Evolutionary conservation across 1,140 invertebrate genomes (phyloP).

Genomic region (Drosophila neocordata): DNA sequence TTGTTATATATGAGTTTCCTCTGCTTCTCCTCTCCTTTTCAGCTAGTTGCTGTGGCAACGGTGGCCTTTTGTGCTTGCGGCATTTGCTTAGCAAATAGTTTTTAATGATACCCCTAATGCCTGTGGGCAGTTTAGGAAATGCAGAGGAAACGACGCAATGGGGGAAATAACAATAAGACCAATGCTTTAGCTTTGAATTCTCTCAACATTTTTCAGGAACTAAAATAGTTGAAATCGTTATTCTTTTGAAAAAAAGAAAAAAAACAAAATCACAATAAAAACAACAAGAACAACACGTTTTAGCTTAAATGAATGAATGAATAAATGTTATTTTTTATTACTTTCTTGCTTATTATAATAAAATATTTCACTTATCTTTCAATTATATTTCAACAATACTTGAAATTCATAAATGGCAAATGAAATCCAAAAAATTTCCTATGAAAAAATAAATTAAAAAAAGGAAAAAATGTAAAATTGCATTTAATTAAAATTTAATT

Average conservation of each 20-base stretch:
- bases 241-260: background rate
- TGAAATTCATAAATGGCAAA: background rate
- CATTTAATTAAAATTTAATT: no score
- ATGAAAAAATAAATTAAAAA: no score
- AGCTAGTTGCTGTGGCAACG: conserved; percentile 18
- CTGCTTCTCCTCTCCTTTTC: background rate
- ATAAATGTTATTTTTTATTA: background rate
- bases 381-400: background rate
- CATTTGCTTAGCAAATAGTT: conserved; percentile 76
- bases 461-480: no score
- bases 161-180: conserved; percentile 21
- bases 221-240: conserved; percentile 1
- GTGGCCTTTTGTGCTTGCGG: conserved; percentile 52
- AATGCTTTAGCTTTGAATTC: conserved; percentile 1
- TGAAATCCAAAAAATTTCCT: no score
- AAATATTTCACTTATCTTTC: no score
- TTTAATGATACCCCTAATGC: conserved; percentile 71
- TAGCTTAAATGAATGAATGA: conserved; percentile 16
- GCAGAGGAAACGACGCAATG: conserved; percentile 14
- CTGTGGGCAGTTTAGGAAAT: conserved; percentile 53
- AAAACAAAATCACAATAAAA: conserved; percentile 1
- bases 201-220: background rate
- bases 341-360: background rate
- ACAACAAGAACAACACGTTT: no score
- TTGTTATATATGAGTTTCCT: background rate